Base-by-base conservation (phyloP, 1,140 invertebrate genomes). In the Caenorhabditis brenneri region DNA sequence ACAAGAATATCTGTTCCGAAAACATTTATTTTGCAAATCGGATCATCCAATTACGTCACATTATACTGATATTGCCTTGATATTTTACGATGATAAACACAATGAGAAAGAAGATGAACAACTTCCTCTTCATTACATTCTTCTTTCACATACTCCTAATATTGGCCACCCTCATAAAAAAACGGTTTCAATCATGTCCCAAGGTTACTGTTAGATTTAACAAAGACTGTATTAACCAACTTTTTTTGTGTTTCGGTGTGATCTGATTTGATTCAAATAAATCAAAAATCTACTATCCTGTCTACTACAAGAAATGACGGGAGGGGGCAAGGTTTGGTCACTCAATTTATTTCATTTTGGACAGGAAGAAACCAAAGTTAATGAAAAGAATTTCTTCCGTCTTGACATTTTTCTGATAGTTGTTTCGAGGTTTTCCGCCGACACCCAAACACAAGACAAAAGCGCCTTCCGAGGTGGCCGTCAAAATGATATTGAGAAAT, bases 181-280 rank as follows among this genome's bases (percentile, higher is more conserved):
- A 24, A 39, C 27, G 33, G 33, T 74, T 74, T 74, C 65, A 74
- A 74, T 46, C 36, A 74, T 74, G 42, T 74, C 36, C 46, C 65
- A 74, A 74, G 65, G 65, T 42, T 74, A 74, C 65, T 22, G 12
- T 22, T 12, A 39, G 60, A 39, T 65, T 58, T 27, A n/a, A n/a
- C 1, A 65, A 7, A 19, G n/a, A 24, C 36, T 12, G 65, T 42
- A 74, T 74, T 74, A 39, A 42, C 36, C 33, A 74, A 74, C 5
- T 74, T 46, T 42, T 22, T 42, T 7, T 74, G 65, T 74, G 58
- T 65, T 65, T 65, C 58, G 58, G 31, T 74, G 65, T 42, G 36
- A 74, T 74, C 65, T 74, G 65, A 74, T 74, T 74, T n/a, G 15
- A 19, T 74, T 74, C n/a, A 31, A 74, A 31, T 74, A 42, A 74